Percentiles rank a stretch among this genome's conserved stretches.
Evolutionary conservation across 1,140 invertebrate genomes (phyloP).

Genomic region (Drosophila sproati): DNA sequence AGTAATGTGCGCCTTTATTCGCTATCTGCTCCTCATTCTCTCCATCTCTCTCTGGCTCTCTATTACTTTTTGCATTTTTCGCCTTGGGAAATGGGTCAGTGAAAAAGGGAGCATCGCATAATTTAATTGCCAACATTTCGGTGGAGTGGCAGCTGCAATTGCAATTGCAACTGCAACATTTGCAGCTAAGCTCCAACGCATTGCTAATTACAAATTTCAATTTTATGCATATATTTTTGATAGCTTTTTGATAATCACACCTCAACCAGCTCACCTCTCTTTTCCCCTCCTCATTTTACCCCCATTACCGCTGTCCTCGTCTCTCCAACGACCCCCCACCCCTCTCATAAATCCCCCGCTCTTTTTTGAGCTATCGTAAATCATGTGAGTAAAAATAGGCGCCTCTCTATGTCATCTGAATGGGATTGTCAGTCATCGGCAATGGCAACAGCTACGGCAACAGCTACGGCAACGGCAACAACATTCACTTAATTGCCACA

Average conservation of each 20-base stretch:
- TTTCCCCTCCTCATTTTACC: not conserved
- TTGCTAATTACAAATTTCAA: slow-evolving; percentile 12
- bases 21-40: not conserved
- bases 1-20: slow-evolving; percentile 20
- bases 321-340: not conserved
- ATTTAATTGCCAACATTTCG: slow-evolving; percentile 25
- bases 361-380: slow-evolving; percentile 6
- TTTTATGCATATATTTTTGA: slow-evolving; percentile 13
- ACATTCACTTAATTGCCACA: slow-evolving; percentile 33
- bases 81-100: slow-evolving; percentile 59
- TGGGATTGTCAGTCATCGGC: slow-evolving; percentile 38
- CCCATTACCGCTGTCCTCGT: not conserved
- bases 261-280: not conserved
- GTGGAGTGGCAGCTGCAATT: not conserved
- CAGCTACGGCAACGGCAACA: no score
- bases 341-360: no score
- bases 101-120: slow-evolving; percentile 21
- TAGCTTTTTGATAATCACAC: not conserved
- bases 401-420: slow-evolving; percentile 36
- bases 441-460: not conserved
- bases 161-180: not conserved
- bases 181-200: not conserved
- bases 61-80: not conserved
- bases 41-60: not conserved
- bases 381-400: slow-evolving; percentile 41